Base-by-base conservation (phyloP, 2,888 invertebrate genomes). In the Dermolepida albohirtum region DNA sequence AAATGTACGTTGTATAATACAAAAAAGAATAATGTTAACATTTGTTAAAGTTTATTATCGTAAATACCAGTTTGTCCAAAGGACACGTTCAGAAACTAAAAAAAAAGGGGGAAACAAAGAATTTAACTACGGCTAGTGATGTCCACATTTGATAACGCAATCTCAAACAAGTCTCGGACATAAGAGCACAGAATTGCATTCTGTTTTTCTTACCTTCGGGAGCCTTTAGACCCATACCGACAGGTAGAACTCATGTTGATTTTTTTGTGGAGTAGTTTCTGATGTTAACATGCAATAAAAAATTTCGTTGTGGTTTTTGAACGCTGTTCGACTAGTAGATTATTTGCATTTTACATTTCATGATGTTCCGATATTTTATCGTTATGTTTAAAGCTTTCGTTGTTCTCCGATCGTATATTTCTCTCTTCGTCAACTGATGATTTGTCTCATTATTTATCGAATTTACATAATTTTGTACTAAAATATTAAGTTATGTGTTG, bases 201-300 rank as follows among this genome's bases (percentile, higher is more conserved):
- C 76, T 77, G 77, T 77, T 78, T 76, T 76, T 75, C 74, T 77
- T 76, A 74, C 75, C 74, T 72, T 75, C 75, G 72, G 77, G 73
- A 76, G 76, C 76, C 75, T 76, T 78, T 75, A 75, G 74, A 74
- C 76, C 76, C 75, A 75, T 76, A 76, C 78, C 78, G 78, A 78
- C 81, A 81, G 80, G 80, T 80, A 81, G 77, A 78, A 77, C 74
- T 74, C 76, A 73, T 75, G 73, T 74, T 73, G 69, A 72, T 76
- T 78, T 77, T 77, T 79, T 78, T 77, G 77, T 78, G 73, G 75
- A 79, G 79, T 78, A 80, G 81, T 79, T 80, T 80, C 77, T 78
- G 80, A 80, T 81, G 81, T 81, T 81, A 79, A 80, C 80, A 81
- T 78, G 80, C 79, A 78, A 80, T 81, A 81, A 80, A 80, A 78